A percentile compares a stretch with the other conserved stretches of the same genome.
Evolutionary conservation across 2,797 vertebrate genomes (phyloP).

Genomic region (Lemur catta): DNA sequence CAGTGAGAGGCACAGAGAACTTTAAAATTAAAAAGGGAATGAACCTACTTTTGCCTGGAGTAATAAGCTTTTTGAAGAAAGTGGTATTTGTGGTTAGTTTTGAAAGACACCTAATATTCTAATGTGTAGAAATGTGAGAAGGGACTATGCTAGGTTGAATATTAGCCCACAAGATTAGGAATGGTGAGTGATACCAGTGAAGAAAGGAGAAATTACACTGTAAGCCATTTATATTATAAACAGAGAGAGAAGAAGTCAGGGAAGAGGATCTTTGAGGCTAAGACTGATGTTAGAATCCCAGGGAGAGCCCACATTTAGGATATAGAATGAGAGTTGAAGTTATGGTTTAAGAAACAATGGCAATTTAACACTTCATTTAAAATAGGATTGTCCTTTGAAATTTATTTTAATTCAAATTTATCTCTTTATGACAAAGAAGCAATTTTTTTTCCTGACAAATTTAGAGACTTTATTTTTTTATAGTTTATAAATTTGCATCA

Average conservation of each 20-base stretch:
- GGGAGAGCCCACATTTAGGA: background rate
- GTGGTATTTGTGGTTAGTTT: background rate
- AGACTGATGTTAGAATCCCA: background rate
- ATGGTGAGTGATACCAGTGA: background rate
- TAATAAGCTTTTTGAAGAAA: background rate
- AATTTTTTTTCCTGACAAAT: background rate
- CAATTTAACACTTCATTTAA: background rate
- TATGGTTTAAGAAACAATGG: background rate
- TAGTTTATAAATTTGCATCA: background rate
- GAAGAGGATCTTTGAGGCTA: background rate
- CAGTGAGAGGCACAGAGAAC: background rate
- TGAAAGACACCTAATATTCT: background rate
- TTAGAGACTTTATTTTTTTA: background rate
- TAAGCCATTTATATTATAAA: background rate
- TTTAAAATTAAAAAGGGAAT: background rate
- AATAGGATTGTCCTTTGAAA: background rate
- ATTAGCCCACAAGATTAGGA: background rate
- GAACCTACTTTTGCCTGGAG: background rate
- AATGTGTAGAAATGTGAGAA: background rate
- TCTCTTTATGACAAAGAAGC: background rate
- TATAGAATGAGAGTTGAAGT: background rate
- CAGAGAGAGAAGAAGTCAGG: background rate
- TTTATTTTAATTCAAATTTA: background rate
- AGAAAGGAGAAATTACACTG: background rate
- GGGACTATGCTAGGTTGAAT: background rate